Conservation (phyloP, 2,113 vertebrate species). For the Anhinga rufa region DNA sequence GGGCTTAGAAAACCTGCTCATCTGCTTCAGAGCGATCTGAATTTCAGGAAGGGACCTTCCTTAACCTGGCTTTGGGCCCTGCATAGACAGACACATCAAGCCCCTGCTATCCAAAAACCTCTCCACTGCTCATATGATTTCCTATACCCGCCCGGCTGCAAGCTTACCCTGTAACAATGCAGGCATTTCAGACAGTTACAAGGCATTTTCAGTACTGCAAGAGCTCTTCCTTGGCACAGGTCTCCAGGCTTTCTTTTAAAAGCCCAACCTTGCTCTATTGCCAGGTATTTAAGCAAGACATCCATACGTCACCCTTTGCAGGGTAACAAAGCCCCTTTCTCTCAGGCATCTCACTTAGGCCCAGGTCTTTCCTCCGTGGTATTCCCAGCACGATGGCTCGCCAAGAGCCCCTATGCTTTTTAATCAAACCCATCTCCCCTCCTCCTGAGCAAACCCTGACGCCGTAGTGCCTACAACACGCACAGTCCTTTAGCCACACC, state of each 20-base stretch:
- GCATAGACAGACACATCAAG: too few relatives aligned
- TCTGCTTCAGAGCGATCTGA: neutral
- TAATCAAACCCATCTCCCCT: neutral
- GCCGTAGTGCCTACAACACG: neutral
- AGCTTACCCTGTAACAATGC: neutral
- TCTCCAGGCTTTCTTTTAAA: neutral
- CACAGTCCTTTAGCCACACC: neutral
- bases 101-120: neutral
- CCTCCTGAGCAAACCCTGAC: neutral
- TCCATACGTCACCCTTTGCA: rapidly evolving
- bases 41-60: neutral
- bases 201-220: neutral
- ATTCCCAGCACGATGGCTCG: neutral
- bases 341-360: neutral
- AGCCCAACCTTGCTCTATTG: neutral
- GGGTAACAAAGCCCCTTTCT: neutral
- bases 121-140: neutral
- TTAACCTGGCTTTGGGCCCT: too few relatives aligned
- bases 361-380: rapidly evolving
- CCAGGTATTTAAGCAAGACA: neutral
- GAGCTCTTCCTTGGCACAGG: neutral
- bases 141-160: neutral
- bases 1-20: neutral
- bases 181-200: neutral
- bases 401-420: neutral